Evolutionary conservation across 2,888 invertebrate species (phyloP), one percentile per base, ranked within the genome.

Genomic region (Abrostola tripartita): DNA sequence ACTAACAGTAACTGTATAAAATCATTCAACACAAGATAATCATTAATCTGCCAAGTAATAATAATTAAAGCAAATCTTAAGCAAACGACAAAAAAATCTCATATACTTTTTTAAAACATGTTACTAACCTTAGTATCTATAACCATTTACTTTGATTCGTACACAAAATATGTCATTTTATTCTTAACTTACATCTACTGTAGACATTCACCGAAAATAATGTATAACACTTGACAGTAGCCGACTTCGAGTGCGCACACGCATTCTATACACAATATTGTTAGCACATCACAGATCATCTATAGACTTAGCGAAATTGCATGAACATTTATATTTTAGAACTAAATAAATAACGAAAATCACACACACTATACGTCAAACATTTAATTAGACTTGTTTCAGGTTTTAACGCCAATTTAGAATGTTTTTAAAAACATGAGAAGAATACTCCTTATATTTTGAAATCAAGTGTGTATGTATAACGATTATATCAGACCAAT

Each of bases 141-240:
- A 81, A 81, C 74, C 65, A 74, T 71, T 81, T 77, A 78, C 71
- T 81, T 51, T 63, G 82, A 81, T 85, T 85, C 90, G 88, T 92
- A 93, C 90, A 92, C 92, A 93, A 93, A 93, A 92, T 93, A 93
- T 93, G 92, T 93, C 91, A 91, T 92, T 92, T 88, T 88, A 86
- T 86, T 81, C 85, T 88, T 90, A 90, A 68, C 77, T 78, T 84
- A 85, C 75, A 44, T 58, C 66, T 82, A 83, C 68, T 71, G 81
- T 82, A 81, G 68, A 83, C 69, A 68, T 81, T 79, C 78, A 81
- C 78, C 57, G 58, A 78, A 74, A 76, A 73, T 70, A 71, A 68
- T 68, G 70, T 65, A 61, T 70, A 52, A 60, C 63, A 66, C 63
- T 74, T 78, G 70, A 62, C 69, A 65, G 55, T 70, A 81, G 67